Evolutionary conservation across 2,888 invertebrate species (phyloP).

Genomic region (Stenotaenia linearis): DNA sequence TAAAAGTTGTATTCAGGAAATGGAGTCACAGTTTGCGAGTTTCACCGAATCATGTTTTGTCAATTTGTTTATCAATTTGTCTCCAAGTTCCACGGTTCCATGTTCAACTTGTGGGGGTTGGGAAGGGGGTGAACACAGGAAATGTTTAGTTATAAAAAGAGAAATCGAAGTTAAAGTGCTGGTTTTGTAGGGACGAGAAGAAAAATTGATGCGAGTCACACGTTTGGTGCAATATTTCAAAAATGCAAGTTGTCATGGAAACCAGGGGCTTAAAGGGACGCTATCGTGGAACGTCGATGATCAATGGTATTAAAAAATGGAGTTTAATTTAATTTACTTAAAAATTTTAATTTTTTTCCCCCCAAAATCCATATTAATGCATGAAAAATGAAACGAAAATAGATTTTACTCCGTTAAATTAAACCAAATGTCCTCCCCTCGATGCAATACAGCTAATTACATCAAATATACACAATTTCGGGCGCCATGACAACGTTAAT

Average conservation of each 20-base stretch:
- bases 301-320: not conserved
- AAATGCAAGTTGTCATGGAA: not conserved
- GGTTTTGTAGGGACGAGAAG: not conserved
- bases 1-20: no score
- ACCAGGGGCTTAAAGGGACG: not conserved
- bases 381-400: no score
- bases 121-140: not conserved
- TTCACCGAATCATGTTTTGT: no score
- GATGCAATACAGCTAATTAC: no score
- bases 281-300: not conserved
- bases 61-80: no score
- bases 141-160: not conserved
- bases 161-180: not conserved
- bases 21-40: no score
- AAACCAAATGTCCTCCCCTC: no score
- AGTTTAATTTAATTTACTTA: no score
- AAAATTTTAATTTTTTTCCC: not conserved
- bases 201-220: not conserved
- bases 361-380: no score
- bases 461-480: no score
- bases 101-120: not conserved
- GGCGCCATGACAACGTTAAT: not conserved
- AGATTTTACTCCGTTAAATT: no score
- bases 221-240: slow-evolving; percentile 14
- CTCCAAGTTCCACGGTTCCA: no score